Conservation (phyloP, 2,113 vertebrate species). For the Thinocorus orbignyianus region DNA sequence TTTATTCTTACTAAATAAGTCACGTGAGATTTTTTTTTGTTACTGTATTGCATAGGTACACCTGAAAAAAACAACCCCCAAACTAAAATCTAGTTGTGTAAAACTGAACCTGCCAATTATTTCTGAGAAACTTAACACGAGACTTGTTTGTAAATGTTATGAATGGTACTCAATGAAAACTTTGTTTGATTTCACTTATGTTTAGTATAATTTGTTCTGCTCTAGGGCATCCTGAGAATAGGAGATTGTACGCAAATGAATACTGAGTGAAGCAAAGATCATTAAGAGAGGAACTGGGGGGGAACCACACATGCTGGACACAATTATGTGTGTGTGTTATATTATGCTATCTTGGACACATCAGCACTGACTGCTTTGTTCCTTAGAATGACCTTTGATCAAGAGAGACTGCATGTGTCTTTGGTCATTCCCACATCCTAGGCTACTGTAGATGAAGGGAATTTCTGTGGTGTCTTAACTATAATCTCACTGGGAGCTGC, state of each 20-base stretch:
- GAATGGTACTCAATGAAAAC: constrained; percentile 65
- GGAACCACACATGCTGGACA: constrained; percentile 71
- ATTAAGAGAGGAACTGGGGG: constrained; percentile 72
- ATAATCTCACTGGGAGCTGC: constrained; percentile 74
- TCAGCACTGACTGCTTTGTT: constrained; percentile 73
- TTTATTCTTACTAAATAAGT: background rate
- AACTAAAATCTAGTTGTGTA: background rate
- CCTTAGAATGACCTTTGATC: constrained; percentile 73
- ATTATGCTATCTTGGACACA: constrained; percentile 73
- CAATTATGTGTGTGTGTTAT: constrained; percentile 63
- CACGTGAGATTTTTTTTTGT: background rate
- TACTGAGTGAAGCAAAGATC: constrained; percentile 70
- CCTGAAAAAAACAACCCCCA: background rate
- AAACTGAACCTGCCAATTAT: constrained; percentile 51
- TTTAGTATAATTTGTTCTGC: constrained; percentile 74
- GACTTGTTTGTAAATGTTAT: constrained; percentile 70
- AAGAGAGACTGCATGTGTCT: constrained; percentile 74
- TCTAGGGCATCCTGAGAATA: constrained; percentile 70
- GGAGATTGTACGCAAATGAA: constrained; percentile 70
- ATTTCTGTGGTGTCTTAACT: constrained; percentile 72
- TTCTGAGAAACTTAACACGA: constrained; percentile 55
- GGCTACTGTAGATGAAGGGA: constrained; percentile 74
- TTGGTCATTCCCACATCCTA: constrained; percentile 77
- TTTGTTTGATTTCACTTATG: constrained; percentile 69
- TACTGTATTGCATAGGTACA: background rate